Base-by-base conservation (phyloP, 1,140 invertebrate genomes). In the Cotesia vestalis region DNA sequence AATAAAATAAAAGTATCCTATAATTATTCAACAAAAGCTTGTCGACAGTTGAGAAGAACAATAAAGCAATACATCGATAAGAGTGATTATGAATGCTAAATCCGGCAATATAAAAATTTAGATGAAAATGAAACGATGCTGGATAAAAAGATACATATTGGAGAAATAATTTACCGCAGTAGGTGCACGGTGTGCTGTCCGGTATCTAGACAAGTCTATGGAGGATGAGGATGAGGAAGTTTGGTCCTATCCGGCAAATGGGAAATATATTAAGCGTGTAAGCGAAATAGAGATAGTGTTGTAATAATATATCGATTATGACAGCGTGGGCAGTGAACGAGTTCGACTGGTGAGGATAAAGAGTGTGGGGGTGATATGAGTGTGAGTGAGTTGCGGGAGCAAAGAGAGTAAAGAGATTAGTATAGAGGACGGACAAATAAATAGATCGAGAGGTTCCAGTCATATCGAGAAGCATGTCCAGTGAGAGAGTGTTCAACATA, bases 271-370 rank as follows among this genome's bases (percentile, higher is more conserved):
- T 35, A 36, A 61, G 52, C 34, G 71, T 36, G 36, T 34, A 38
- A 57, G 68, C 38, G 34, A 71, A 64, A 71, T 71, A 64, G 70
- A 72, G 63, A 66, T 12, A 0, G 66, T 72, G 14, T 53, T 77
- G 77, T 79, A 82, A 83, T 84, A 83, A 84, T 80, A 83, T 85
- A 84, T 84, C 80, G 82, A 85, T 86, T 84, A 86, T 79, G 80
- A 75, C 67, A 69, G 61, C 70, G 73, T 83, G 81, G 78, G 80
- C 78, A 14, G 59, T 38, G 78, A 75, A 74, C 78, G 79, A 75
- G 73, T 66, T 72, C 76, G 77, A 75, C 69, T 40, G 69, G 53
- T 34, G 53, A 3, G 57, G 69, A 66, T 70, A n/a, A 12, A 38
- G 20, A 55, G 59, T 59, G 60, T 64, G 73, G 60, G 17, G 63